Evolutionary conservation across 2,113 vertebrate genomes (phyloP).

Genomic region (Nansenia antarctica): DNA sequence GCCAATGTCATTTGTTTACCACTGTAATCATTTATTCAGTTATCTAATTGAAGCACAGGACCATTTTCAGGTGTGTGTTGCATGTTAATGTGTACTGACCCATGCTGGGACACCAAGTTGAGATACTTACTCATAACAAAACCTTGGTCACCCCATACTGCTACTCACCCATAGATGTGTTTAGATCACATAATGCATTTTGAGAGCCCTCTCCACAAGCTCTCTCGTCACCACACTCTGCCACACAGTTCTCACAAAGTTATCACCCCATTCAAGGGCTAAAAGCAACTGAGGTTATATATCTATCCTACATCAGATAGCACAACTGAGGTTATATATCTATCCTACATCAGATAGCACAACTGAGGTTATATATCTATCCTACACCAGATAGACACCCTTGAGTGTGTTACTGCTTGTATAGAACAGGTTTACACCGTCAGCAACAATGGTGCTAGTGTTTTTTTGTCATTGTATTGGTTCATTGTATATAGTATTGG

Average conservation of each 20-base stretch:
- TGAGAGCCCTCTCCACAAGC: slow-evolving; percentile 57
- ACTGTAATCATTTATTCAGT: slow-evolving; percentile 36
- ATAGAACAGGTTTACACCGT: too few species aligned
- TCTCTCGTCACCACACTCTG: slow-evolving; percentile 47
- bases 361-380: too few species aligned
- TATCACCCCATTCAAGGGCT: slow-evolving; percentile 39
- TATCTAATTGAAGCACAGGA: neutral
- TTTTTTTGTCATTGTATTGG: too few species aligned
- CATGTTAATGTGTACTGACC: slow-evolving; percentile 33
- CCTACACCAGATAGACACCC: too few species aligned
- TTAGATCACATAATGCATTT: slow-evolving; percentile 67
- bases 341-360: too few species aligned
- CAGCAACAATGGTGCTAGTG: too few species aligned
- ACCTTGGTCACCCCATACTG: slow-evolving; percentile 52
- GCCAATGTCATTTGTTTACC: slow-evolving; percentile 12
- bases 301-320: too few species aligned
- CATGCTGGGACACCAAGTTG: slow-evolving; percentile 27
- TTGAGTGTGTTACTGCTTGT: too few species aligned
- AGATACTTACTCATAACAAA: slow-evolving; percentile 42
- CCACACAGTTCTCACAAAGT: slow-evolving; percentile 45
- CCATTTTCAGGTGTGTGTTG: slow-evolving; percentile 28
- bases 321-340: too few species aligned
- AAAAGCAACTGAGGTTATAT: slow-evolving; percentile 43
- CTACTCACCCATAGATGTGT: slow-evolving; percentile 35
- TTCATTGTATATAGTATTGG: too few species aligned